These are phyloP conservation scores for Microvelia longipes DNA, from an alignment of 1,140 invertebrate genomes.

Conservation along the genomic window DNA sequence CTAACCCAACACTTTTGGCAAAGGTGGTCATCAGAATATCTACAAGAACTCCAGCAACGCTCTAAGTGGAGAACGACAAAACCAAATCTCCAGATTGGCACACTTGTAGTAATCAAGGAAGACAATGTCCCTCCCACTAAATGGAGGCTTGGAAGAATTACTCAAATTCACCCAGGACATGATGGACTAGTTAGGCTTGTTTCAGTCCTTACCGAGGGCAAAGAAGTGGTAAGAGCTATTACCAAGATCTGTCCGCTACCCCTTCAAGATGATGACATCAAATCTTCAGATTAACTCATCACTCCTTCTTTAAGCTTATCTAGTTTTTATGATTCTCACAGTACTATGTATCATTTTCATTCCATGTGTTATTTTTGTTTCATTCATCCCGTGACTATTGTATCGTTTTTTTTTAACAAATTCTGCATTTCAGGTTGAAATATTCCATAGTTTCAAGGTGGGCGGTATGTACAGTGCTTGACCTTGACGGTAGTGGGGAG, in stretches of 20 bases:
- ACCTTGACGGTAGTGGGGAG: no score
- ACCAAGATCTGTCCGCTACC: not conserved
- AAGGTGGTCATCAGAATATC: not conserved
- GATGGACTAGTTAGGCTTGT: constrained; percentile 8
- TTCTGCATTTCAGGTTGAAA: not conserved
- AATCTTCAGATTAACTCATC: not conserved
- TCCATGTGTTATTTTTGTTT: not conserved
- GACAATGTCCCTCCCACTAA: constrained; percentile 4
- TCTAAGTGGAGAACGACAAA: not conserved
- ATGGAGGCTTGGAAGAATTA: constrained; percentile 4
- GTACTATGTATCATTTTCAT: not conserved
- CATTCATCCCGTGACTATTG: not conserved
- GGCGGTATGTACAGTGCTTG: not conserved
- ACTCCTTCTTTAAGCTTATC: not conserved
- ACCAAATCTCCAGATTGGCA: not conserved
- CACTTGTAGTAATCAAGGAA: not conserved
- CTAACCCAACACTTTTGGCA: not conserved
- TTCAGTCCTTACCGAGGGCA: constrained; percentile 10
- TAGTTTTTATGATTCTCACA: not conserved
- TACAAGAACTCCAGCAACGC: not conserved
- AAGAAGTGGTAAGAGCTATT: not conserved
- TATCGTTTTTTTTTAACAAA: not conserved
- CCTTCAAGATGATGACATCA: not conserved
- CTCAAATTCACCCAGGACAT: not conserved
- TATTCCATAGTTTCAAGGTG: not conserved